phyloP scores from a whole-genome alignment of 2,888 invertebrate species.

The Lathronympha strigana region DNA sequence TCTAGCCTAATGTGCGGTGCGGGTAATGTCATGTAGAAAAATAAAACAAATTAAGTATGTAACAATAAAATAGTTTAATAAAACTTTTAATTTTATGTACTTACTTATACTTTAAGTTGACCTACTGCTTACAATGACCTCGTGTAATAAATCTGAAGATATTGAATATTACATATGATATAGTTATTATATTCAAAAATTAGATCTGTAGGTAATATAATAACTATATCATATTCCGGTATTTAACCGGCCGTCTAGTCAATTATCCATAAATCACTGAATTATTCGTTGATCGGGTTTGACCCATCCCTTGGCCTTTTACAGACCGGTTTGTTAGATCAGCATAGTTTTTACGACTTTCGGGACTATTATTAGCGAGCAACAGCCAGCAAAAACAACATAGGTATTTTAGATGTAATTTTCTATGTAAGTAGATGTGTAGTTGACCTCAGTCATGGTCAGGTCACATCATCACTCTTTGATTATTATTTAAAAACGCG shows the following conservation, averaged over 20 bases:
- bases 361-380: not conserved
- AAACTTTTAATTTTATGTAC: too few species aligned
- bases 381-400: not conserved
- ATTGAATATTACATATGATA: not conserved
- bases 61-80: too few species aligned
- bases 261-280: not conserved
- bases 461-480: not conserved
- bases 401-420: too few species aligned
- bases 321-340: not conserved
- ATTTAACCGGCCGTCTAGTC: not conserved
- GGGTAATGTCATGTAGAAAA: too few species aligned
- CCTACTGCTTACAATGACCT: not conserved
- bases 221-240: not conserved
- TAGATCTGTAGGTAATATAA: too few species aligned
- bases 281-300: too few species aligned
- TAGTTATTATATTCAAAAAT: too few species aligned
- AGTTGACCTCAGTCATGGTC: constrained; percentile 9
- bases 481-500: constrained; percentile 10
- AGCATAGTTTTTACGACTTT: not conserved
- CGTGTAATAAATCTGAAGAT: constrained; percentile 8
- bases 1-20: too few species aligned
- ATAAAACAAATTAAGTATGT: too few species aligned
- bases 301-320: not conserved
- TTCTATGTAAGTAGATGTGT: not conserved
- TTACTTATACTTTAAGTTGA: too few species aligned